Conservation (phyloP, 2,797 vertebrate genomes). For the Passerculus sandwichensis region DNA sequence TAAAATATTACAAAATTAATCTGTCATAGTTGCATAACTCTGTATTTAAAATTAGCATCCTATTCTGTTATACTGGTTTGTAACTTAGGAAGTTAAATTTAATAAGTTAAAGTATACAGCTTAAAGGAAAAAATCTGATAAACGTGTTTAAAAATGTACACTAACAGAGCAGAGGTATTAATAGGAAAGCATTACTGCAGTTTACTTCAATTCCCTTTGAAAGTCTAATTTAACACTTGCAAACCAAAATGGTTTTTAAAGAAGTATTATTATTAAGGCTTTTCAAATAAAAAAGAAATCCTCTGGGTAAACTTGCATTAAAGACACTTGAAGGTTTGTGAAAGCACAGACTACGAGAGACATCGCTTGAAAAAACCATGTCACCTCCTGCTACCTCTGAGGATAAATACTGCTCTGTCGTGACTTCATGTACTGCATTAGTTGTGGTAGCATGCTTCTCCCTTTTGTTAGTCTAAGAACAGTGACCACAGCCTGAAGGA, state of each 20-base stretch:
- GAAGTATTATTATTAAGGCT: constrained; percentile 70
- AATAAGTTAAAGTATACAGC: constrained; percentile 6
- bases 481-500: constrained; percentile 10
- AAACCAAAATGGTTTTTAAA: not conserved
- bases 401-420: constrained; percentile 31
- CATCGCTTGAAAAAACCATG: constrained; percentile 3
- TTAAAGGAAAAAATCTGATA: not conserved
- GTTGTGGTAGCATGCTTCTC: not conserved
- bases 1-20: not conserved
- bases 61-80: not conserved
- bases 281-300: constrained; percentile 41
- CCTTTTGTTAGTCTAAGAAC: not conserved
- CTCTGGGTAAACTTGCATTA: constrained; percentile 28
- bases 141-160: not conserved
- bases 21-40: not conserved
- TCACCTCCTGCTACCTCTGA: constrained; percentile 11
- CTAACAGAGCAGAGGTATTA: not conserved
- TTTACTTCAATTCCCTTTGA: constrained; percentile 30
- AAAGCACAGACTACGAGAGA: constrained; percentile 59
- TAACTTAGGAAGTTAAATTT: constrained; percentile 24
- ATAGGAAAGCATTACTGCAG: not conserved
- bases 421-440: not conserved
- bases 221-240: not conserved
- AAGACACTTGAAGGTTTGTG: constrained; percentile 70
- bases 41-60: not conserved